These are phyloP conservation scores for Drosophila atroscutellata DNA, from an alignment of 2,888 invertebrate genomes.

Conservation along the genomic window DNA sequence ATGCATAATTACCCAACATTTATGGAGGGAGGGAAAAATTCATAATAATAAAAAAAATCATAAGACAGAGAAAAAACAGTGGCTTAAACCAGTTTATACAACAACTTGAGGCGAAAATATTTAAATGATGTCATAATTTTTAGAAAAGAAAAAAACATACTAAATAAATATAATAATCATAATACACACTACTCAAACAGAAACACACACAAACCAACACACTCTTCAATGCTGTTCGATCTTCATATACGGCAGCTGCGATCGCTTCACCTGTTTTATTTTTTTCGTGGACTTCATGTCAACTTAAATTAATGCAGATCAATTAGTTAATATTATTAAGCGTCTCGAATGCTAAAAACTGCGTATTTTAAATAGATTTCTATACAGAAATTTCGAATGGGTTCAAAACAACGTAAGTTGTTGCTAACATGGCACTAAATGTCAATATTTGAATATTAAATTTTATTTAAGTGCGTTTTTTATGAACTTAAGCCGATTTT, in stretches of 20 bases:
- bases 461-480: slow-evolving; percentile 82
- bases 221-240: slow-evolving; percentile 40
- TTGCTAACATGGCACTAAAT: slow-evolving; percentile 82
- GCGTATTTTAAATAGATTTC: slow-evolving; percentile 57
- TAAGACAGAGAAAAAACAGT: slow-evolving; percentile 39
- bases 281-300: slow-evolving; percentile 49
- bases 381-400: slow-evolving; percentile 36
- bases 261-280: slow-evolving; percentile 49
- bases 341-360: slow-evolving; percentile 65
- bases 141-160: slow-evolving; percentile 54
- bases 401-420: slow-evolving; percentile 70
- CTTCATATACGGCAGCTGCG: slow-evolving; percentile 53
- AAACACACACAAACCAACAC: slow-evolving; percentile 16
- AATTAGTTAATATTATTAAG: slow-evolving; percentile 80
- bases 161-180: slow-evolving; percentile 72
- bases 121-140: slow-evolving; percentile 81
- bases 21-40: slow-evolving; percentile 36
- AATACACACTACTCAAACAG: slow-evolving; percentile 63
- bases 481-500: slow-evolving; percentile 81
- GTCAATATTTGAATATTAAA: slow-evolving; percentile 82
- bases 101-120: slow-evolving; percentile 72
- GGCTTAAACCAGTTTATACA: slow-evolving; percentile 74
- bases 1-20: slow-evolving; percentile 68
- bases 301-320: slow-evolving; percentile 81
- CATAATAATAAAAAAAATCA: slow-evolving; percentile 27